These are phyloP conservation scores for Telmatherina bonti DNA, from an alignment of 2,797 vertebrate species.

Conservation along the genomic window DNA sequence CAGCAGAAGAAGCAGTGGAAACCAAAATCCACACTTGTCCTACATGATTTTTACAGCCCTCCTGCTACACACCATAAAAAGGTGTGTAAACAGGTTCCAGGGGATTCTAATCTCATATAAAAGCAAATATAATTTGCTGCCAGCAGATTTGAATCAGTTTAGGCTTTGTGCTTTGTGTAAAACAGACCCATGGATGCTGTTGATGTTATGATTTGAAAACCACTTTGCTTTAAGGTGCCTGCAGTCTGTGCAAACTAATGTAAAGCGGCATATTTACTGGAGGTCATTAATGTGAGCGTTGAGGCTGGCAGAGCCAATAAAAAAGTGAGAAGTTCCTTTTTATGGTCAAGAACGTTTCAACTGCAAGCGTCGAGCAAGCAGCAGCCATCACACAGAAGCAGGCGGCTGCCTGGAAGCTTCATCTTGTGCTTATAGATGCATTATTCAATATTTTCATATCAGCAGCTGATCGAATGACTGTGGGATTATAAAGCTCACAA, in stretches of 20 bases:
- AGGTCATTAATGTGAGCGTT: background rate
- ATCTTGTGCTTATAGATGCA: background rate
- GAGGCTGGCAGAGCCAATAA: slow-evolving; percentile 1
- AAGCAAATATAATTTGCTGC: background rate
- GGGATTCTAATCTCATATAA: background rate
- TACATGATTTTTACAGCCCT: background rate
- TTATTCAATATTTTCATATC: background rate
- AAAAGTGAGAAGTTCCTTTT: slow-evolving; percentile 4
- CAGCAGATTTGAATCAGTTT: background rate
- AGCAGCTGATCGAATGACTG: background rate
- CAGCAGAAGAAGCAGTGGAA: background rate
- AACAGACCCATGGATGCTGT: background rate
- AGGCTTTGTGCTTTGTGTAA: background rate
- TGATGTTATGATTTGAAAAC: background rate
- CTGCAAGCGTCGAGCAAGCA: background rate
- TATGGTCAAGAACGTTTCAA: background rate
- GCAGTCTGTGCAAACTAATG: background rate
- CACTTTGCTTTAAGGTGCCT: background rate
- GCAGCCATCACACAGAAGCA: slow-evolving; percentile 5
- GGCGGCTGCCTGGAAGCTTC: background rate
- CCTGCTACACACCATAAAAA: slow-evolving; percentile 2
- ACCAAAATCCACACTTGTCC: background rate
- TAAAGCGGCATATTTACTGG: background rate
- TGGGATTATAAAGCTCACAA: background rate
- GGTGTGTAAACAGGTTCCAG: background rate